Base-by-base conservation (phyloP, 1,140 invertebrate species). In the Stenopsyche tienmushanensis region DNA sequence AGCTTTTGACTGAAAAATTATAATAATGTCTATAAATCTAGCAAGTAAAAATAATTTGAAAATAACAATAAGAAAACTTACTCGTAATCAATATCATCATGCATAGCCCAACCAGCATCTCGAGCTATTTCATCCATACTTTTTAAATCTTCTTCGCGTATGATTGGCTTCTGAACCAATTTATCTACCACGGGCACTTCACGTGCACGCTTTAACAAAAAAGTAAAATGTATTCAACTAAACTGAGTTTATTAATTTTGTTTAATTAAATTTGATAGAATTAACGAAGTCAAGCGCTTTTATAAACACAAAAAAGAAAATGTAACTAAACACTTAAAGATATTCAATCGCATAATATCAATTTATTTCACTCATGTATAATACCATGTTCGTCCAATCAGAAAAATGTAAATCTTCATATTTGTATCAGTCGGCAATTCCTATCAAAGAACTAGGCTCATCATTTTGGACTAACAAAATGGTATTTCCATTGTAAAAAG, bases 1-100 rank as follows among this genome's bases (percentile, higher is more conserved):
- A 97, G 80, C 80, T 96, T 96, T 82, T 95, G 92, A 83, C 86
- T 89, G 79, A 60, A 80, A 82, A 71, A 17, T 65, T 71, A 71
- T 64, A 72, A 66, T 29, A 64, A 64, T 65, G 44, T 17, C 8
- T 25, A 71, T 66, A 70, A 39, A 50, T 15, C 29, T 34, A 42
- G n/a, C 20, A 54, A 34, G 8, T 1, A 54, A 54, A 34, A 34
- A 34, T 17, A 54, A 34, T 1, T n/a, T 54, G 2, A 1, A 42
- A 42, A 15, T 54, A n/a, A 54, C 3, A 34, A 34, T 2, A 24
- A 23, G n/a, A 21, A 50, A 3, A 45, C 29, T 80, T 73, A 88
- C 87, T 94, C 94, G 76, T 96, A 97, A 80, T 97, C 94, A 74
- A 97, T 93, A 75, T 96, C 93, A 77, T 94, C 93, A 67, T 94